Evolutionary conservation across 2,888 invertebrate species (phyloP).

Genomic region (Andricus curvator): DNA sequence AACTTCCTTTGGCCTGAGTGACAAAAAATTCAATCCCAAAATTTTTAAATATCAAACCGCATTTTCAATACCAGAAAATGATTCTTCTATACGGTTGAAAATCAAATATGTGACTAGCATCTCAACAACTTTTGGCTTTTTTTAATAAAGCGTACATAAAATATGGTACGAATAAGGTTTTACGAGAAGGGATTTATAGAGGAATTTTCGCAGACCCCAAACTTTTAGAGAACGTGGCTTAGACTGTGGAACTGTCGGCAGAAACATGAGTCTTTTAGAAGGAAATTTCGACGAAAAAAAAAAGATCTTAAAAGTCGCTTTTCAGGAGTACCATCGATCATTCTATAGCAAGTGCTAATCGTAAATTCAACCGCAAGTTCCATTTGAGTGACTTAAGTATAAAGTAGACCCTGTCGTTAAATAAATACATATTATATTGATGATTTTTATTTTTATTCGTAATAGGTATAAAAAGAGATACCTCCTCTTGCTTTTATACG

Average conservation of each 20-base stretch:
- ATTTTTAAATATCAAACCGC: not conserved
- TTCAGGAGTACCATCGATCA: slow-evolving; percentile 22
- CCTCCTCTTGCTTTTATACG: not conserved
- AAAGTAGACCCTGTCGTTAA: not conserved
- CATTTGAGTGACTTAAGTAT: not conserved
- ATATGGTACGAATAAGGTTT: slow-evolving; percentile 40
- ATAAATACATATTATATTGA: too few species aligned
- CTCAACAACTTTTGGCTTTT: slow-evolving; percentile 15
- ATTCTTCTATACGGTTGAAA: not conserved
- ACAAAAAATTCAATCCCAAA: not conserved
- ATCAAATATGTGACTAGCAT: slow-evolving; percentile 27
- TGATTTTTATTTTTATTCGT: too few species aligned
- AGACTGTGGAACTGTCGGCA: not conserved
- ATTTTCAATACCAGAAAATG: slow-evolving; percentile 4
- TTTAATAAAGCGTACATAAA: slow-evolving; percentile 45
- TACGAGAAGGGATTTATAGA: slow-evolving; percentile 14
- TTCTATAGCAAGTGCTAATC: not conserved
- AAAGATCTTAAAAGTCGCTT: slow-evolving; percentile 14
- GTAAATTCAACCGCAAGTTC: not conserved
- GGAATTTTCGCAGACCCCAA: slow-evolving; percentile 28
- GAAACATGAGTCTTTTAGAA: slow-evolving; percentile 5
- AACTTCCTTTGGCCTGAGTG: too few species aligned
- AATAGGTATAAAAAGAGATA: too few species aligned
- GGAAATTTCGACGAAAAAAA: not conserved
- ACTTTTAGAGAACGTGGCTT: not conserved